Evolutionary conservation across 1,140 invertebrate genomes (phyloP).

Genomic region (Aporrectodea caliginosa): DNA sequence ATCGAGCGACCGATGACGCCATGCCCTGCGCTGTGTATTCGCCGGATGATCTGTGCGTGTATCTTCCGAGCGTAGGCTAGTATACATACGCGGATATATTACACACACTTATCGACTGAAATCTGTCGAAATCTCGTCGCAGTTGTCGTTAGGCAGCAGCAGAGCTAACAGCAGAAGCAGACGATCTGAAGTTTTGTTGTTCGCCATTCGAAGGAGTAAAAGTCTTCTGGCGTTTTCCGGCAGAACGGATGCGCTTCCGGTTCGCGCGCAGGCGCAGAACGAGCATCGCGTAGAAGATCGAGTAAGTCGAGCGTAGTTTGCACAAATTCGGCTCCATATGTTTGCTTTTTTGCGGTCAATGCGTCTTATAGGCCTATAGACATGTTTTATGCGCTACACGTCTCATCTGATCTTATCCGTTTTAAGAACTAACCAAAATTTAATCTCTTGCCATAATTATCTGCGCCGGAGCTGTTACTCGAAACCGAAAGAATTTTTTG

Average conservation of each 20-base stretch:
- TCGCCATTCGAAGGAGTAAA: not conserved
- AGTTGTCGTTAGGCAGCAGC: not conserved
- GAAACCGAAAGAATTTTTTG: too few species aligned
- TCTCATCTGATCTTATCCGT: too few species aligned
- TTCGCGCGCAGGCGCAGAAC: conserved; percentile 19
- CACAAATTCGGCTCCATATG: not conserved
- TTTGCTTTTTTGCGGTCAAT: not conserved
- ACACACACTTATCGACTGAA: not conserved
- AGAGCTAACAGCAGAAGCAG: too few species aligned
- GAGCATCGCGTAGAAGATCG: conserved; percentile 28
- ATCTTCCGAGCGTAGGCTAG: not conserved
- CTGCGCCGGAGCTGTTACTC: too few species aligned
- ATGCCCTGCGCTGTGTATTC: not conserved
- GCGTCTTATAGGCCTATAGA: too few species aligned
- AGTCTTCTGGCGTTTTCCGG: not conserved
- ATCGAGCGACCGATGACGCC: not conserved
- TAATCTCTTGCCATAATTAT: too few species aligned
- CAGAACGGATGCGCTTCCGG: not conserved
- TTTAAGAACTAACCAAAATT: too few species aligned
- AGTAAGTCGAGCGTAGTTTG: not conserved
- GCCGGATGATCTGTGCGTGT: not conserved
- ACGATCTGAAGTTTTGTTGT: not conserved
- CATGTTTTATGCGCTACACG: too few species aligned
- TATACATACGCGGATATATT: not conserved
- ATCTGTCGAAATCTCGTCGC: not conserved